Evolutionary conservation across 2,797 vertebrate species (phyloP).

Genomic region (Neosalanx taihuensis): DNA sequence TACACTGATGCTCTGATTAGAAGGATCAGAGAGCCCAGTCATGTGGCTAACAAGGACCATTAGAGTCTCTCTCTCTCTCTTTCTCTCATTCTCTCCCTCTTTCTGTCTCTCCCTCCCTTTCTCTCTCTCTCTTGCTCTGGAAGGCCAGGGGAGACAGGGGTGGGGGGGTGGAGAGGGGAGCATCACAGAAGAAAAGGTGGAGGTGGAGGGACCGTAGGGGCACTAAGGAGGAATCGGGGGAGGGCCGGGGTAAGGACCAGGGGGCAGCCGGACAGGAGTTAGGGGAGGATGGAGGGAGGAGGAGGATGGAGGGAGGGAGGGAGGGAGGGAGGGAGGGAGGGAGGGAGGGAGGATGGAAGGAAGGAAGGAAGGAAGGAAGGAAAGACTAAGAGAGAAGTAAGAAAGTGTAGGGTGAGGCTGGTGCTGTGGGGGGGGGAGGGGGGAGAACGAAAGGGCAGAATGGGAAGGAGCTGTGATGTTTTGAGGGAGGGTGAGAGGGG

Average conservation of each 20-base stretch:
- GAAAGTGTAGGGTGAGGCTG: background rate
- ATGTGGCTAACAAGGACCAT: slow-evolving; percentile 87
- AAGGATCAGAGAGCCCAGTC: slow-evolving; percentile 81
- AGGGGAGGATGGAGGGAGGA: background rate
- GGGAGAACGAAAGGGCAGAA: too few relatives aligned
- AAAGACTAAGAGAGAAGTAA: slow-evolving; percentile 21
- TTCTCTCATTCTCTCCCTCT: too few relatives aligned
- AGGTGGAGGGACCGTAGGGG: slow-evolving; percentile 21
- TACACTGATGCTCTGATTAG: slow-evolving; percentile 89
- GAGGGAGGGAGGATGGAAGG: background rate
- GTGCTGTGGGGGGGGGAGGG: background rate
- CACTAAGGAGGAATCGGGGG: background rate
- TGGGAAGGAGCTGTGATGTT: background rate
- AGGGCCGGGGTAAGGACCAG: too few relatives aligned
- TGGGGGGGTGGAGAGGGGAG: background rate
- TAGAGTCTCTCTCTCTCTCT: slow-evolving; percentile 85
- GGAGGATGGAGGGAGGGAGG: background rate
- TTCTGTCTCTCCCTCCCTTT: too few relatives aligned
- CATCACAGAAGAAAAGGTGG: slow-evolving; percentile 7
- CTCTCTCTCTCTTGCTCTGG: too few relatives aligned
- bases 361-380: slow-evolving; percentile 22
- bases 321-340: slow-evolving; percentile 1
- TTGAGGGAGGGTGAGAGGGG: slow-evolving; percentile 16
- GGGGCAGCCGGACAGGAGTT: too few relatives aligned
- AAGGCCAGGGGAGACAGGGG: slow-evolving; percentile 54